phyloP scores from a whole-genome alignment of 2,113 vertebrate genomes.

The Ciconia maguari region DNA sequence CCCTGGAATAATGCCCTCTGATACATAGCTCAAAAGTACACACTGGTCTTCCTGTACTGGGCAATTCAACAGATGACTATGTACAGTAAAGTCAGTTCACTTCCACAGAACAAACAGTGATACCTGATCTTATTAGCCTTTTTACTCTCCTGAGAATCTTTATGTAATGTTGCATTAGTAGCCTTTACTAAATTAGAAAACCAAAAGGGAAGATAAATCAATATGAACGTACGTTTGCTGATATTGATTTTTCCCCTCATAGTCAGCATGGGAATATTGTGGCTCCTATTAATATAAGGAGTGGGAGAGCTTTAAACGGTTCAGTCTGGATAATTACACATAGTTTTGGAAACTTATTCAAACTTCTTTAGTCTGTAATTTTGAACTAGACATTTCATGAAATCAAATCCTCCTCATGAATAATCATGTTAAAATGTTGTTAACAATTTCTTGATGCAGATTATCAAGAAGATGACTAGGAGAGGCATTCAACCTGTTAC shows the following conservation, averaged over 20 bases:
- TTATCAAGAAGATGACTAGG: background rate
- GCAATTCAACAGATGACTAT: background rate
- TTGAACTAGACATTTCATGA: background rate
- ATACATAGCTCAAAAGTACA: fast-evolving
- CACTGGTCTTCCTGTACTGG: background rate
- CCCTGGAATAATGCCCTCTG: background rate
- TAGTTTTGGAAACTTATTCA: conserved; percentile 14
- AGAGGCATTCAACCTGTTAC: background rate
- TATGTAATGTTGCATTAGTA: conserved; percentile 53
- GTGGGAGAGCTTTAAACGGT: conserved; percentile 29
- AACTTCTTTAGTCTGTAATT: conserved; percentile 9
- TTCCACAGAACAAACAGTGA: background rate
- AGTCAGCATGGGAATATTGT: conserved; percentile 51
- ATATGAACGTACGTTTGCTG: conserved; percentile 52
- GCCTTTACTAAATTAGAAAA: conserved; percentile 65
- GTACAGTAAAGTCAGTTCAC: background rate
- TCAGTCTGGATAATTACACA: conserved; percentile 30
- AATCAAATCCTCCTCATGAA: background rate
- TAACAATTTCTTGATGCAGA: background rate
- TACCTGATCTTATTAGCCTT: conserved; percentile 17
- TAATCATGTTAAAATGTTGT: background rate
- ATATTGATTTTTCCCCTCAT: conserved; percentile 61
- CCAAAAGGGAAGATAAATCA: conserved; percentile 63
- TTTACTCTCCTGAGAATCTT: conserved; percentile 51
- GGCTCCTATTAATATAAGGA: conserved; percentile 33